Base-by-base conservation (phyloP, 1,140 invertebrate genomes). In the Cydia amplana region DNA sequence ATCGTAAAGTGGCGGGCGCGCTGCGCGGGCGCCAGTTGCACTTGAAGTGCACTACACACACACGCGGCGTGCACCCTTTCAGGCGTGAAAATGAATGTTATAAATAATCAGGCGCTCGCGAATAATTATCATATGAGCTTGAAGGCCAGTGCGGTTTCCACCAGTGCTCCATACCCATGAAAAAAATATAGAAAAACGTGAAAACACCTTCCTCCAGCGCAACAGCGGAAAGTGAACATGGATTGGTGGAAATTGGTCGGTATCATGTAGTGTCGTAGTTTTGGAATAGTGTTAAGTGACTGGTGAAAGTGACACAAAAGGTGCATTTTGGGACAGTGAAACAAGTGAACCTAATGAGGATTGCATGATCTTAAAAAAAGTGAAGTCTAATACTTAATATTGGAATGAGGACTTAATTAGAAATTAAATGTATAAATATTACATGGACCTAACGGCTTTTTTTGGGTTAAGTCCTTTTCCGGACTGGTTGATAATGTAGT, bases 1-100 rank as follows among this genome's bases (percentile, higher is more conserved):
- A 12, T 23, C 55, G 55, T 60, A 5, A 60, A 60, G 7, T 6
- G 12, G 18, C 28, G 12, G 7, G 28, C 32, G 14, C 16, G 65
- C 20, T 20, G 32, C 32, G n/a, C 65, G 3, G 2, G n/a, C 65
- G 65, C 16, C 32, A 36, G 65, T 9, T 70, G 65, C 65, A 36
- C 6, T 7, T 1, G 32, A 28, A 70, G 12, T 70, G 65, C 72
- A 73, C 46, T 28, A 80, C 77, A 74, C 80, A 82, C 79, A 79
- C 79, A 77, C 25, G 76, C 70, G 74, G 74, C 40, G 64, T 74
- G 79, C 64, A 80, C 32, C 84, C 87, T 83, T 87, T 92, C 89
- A 91, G 87, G 84, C 89, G 89, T 92, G 85, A 92, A 91, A 91
- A 87, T 89, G 85, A 91, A 92, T 92, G 91, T 92, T 92, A 92